These are phyloP conservation scores for Phymanthus crucifer DNA, from an alignment of 92 coral and sea anemone genomes.

Conservation along the genomic window DNA sequence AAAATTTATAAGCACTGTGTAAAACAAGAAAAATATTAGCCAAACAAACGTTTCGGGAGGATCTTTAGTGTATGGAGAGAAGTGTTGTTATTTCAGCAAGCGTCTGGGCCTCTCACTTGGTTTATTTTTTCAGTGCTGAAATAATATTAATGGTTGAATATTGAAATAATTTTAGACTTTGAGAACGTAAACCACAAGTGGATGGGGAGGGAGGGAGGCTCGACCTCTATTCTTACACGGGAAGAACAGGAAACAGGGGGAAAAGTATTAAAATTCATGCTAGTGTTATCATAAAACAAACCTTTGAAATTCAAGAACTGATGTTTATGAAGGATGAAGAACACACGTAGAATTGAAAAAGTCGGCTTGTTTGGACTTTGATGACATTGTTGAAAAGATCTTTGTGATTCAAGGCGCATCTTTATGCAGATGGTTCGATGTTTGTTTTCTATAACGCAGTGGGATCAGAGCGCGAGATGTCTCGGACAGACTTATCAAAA, in stretches of 20 bases:
- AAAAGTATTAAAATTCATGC: not conserved
- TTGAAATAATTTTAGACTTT: not conserved
- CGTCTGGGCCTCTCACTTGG: not conserved
- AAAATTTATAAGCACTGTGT: not conserved
- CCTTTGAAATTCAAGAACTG: not conserved
- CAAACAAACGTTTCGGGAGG: not conserved
- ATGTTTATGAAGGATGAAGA: not conserved
- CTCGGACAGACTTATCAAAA: not conserved
- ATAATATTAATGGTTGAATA: not conserved
- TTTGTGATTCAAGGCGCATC: not conserved
- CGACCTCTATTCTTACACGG: not conserved
- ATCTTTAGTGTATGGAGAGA: not conserved
- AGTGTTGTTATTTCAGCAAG: conserved; percentile 4
- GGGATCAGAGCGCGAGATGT: not conserved
- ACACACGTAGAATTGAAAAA: not conserved
- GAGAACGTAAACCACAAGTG: not conserved
- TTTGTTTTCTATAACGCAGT: not conserved
- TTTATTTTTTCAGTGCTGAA: not conserved
- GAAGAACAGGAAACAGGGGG: not conserved
- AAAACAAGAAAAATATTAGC: not conserved
- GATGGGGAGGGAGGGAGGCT: not conserved
- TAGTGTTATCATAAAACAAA: not conserved
- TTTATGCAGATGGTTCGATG: not conserved
- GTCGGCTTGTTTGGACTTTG: not conserved
- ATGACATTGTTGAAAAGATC: not conserved